Evolutionary conservation across 2,113 vertebrate species (phyloP).

Genomic region (Mobula hypostoma): DNA sequence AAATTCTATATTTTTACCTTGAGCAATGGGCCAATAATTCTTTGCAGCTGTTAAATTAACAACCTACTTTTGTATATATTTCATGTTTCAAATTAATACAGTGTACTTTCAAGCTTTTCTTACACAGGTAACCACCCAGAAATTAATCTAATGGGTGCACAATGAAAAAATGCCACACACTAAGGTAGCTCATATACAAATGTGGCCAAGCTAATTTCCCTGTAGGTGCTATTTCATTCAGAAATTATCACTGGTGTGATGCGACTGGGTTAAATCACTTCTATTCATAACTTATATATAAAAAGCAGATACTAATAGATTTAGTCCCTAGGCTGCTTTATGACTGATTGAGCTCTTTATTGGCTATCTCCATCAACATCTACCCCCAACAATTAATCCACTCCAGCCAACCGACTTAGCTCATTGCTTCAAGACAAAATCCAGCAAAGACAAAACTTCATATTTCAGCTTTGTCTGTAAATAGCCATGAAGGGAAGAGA

Average conservation of each 20-base stretch:
- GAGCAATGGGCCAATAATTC: not conserved
- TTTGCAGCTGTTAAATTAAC: not conserved
- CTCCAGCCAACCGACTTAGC: not conserved
- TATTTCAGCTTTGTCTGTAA: not conserved
- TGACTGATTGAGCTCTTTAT: too few species aligned
- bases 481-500: too few species aligned
- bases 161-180: not conserved
- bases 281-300: too few species aligned
- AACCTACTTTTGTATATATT: not conserved
- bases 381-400: too few species aligned
- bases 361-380: too few species aligned
- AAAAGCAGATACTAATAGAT: too few species aligned
- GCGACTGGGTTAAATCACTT: too few species aligned
- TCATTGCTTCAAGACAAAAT: conserved; percentile 14
- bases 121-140: not conserved
- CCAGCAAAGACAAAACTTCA: not conserved
- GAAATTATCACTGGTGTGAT: not conserved
- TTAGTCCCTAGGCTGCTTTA: too few species aligned
- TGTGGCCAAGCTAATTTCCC: not conserved
- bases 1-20: not conserved
- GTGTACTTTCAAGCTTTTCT: not conserved
- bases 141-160: not conserved
- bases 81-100: not conserved
- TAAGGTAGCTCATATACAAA: too few species aligned
- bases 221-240: too few species aligned